Conservation (phyloP, 2,797 vertebrate species). For the Girardinus metallicus region DNA sequence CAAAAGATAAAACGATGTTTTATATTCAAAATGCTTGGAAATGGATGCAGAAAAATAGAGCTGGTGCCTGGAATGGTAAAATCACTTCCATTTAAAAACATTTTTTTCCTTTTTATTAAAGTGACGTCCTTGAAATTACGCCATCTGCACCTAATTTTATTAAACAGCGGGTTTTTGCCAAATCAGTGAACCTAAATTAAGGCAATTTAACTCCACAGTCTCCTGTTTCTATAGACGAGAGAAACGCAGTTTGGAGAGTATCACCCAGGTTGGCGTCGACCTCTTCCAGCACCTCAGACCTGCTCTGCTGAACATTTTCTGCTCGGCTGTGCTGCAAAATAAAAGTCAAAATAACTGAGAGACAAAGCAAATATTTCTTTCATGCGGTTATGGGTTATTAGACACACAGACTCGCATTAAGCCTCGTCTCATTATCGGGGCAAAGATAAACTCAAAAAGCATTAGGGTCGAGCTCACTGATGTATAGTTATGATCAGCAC, state of each 20-base stretch:
- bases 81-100: conserved; percentile 31
- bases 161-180: conserved; percentile 72
- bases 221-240: conserved; percentile 40
- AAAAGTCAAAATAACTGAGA: conserved; percentile 23
- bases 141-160: conserved; percentile 68
- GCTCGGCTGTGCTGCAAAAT: conserved; percentile 60
- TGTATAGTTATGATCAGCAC: conserved; percentile 64
- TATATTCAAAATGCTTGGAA: conserved; percentile 15
- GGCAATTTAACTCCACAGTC: conserved; percentile 69
- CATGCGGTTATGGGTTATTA: conserved; percentile 69
- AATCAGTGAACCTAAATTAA: conserved; percentile 76
- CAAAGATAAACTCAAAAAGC: conserved; percentile 57
- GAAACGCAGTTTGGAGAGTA: conserved; percentile 18
- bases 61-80: neutral
- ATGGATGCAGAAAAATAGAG: conserved; percentile 7
- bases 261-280: conserved; percentile 44
- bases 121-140: conserved; percentile 69
- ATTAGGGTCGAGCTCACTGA: conserved; percentile 56
- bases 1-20: neutral
- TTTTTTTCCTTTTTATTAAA: conserved; percentile 43
- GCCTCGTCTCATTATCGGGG: conserved; percentile 69
- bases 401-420: conserved; percentile 65
- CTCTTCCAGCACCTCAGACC: conserved; percentile 31
- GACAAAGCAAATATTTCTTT: conserved; percentile 61
- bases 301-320: conserved; percentile 51